Evolutionary conservation across 2,797 vertebrate genomes (phyloP).

Genomic region (Melanotaenia parkinsoni): DNA sequence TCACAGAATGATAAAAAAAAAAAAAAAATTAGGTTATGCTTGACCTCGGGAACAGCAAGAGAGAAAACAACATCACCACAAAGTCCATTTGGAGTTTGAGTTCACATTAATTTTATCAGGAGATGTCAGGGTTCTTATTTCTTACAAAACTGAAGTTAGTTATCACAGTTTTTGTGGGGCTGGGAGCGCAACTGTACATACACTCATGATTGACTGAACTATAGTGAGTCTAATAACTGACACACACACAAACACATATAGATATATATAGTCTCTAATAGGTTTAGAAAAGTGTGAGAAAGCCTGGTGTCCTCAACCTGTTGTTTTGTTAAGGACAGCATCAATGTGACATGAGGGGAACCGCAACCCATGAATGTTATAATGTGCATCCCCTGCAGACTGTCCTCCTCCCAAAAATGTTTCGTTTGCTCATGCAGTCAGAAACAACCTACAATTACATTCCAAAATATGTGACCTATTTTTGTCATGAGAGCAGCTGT

Average conservation of each 20-base stretch:
- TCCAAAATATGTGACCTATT: not conserved
- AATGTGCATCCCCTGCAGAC: too few species aligned
- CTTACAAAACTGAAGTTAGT: not conserved
- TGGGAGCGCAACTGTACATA: not conserved
- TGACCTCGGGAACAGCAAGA: not conserved
- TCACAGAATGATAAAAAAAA: not conserved
- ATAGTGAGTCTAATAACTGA: not conserved
- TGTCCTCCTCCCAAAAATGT: not conserved
- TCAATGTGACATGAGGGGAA: not conserved
- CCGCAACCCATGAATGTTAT: too few species aligned
- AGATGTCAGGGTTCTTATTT: not conserved
- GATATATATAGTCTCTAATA: not conserved
- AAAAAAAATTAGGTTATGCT: not conserved
- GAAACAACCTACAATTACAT: not conserved
- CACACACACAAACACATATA: not conserved
- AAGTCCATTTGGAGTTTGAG: not conserved
- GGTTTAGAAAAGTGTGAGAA: not conserved
- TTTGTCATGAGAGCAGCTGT: not conserved
- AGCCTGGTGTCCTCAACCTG: not conserved
- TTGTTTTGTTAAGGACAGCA: not conserved
- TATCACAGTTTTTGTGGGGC: not conserved
- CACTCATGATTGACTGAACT: not conserved
- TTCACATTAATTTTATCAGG: not conserved
- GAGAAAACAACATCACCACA: slow-evolving; percentile 5
- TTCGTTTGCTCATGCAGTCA: not conserved